phyloP scores from a whole-genome alignment of 2,113 vertebrate genomes.

The Tamias sibiricus region DNA sequence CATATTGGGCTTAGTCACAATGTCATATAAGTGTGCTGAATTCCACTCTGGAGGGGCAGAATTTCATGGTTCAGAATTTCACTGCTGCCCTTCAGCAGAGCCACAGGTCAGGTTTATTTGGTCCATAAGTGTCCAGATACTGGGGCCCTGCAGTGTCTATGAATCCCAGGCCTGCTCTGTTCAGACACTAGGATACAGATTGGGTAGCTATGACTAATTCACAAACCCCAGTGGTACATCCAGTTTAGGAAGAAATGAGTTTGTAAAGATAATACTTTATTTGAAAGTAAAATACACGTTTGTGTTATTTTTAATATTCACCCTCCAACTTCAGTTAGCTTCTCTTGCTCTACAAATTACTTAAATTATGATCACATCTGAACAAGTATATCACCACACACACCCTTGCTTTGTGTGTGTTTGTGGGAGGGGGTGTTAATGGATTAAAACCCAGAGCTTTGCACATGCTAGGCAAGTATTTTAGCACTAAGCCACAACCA shows the following conservation, averaged over 20 bases:
- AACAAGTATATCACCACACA: background rate
- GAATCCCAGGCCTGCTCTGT: background rate
- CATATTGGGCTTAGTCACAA: background rate
- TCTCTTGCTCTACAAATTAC: background rate
- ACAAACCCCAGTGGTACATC: background rate
- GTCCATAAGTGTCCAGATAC: background rate
- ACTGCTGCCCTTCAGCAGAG: background rate
- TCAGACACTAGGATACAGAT: background rate
- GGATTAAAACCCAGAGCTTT: background rate
- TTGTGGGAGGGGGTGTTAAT: too few relatives aligned
- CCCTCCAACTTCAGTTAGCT: background rate
- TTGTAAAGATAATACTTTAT: background rate
- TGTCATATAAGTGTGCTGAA: background rate
- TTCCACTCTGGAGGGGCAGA: background rate
- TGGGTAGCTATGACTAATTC: background rate
- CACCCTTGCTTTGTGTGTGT: background rate
- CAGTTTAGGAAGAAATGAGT: background rate
- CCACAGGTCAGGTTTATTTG: background rate
- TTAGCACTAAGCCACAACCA: background rate
- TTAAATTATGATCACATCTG: background rate
- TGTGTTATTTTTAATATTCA: slow-evolving; percentile 33
- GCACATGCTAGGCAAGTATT: background rate
- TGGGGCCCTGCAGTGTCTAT: background rate
- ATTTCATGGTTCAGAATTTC: background rate
- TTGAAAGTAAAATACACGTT: background rate